Base-by-base conservation (phyloP, 2,888 invertebrate species). In the Acanthococcus lagerstroemiae region DNA sequence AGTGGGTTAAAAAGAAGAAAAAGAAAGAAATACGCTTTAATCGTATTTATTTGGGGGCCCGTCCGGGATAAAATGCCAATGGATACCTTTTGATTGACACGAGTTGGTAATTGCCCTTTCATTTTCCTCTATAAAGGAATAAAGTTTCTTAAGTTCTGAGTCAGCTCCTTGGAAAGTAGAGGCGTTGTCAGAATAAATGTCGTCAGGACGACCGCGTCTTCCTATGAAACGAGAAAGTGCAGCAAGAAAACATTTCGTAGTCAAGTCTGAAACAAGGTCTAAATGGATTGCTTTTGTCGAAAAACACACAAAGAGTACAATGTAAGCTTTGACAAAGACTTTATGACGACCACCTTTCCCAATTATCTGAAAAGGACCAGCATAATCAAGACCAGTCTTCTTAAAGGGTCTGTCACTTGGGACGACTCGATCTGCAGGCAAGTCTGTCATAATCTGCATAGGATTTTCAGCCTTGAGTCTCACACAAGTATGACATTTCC, bases 391-490 rank as follows among this genome's bases (percentile, higher is more conserved):
- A 6, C 37, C 37, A 6, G 37, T 30, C 7, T 30, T 30, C 7
- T 30, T 30, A 15, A 30, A 30, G 15, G 15, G 6, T 30, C 15
- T 30, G 15, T 30, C 37, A 15, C n/a, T n/a, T 6, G 70, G 69
- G 1, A 56, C 68, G 0, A 72, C 70, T 26, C 74, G 56, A 6
- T 58, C n/a, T 12, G 19, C 26, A 1, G 73, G 74, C 21, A 74
- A 69, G 50, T 73, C 44, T 17, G 72, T 72, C 73, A 74, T 74
- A 3, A 71, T 30, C 37, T 72, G 72, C 4, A 4, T 24, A 9
- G 5, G 55, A 15, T 7, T 26, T 17, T 55, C 67, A 30, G 70
- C 70, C 21, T 55, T 70, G 5, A 66, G 54, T 24, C 63, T 65
- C 6, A 69, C 71, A 55, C 71, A 72, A 3, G 6, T 26, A 0